These are phyloP conservation scores for Eupithecia dodoneata DNA, from an alignment of 2,888 invertebrate genomes.

Conservation along the genomic window DNA sequence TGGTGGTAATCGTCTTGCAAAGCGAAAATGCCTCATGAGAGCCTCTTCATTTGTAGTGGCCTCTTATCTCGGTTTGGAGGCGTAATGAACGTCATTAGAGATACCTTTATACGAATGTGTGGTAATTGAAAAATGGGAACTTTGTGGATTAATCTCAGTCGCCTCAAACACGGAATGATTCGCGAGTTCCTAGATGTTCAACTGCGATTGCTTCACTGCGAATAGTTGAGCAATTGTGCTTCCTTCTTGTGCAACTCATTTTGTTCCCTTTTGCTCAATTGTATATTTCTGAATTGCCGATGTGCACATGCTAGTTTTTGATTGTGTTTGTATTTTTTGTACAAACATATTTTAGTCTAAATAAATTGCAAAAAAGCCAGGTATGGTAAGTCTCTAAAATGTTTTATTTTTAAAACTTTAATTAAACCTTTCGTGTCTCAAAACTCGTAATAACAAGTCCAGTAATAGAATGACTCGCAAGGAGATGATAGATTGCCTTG, in stretches of 20 bases:
- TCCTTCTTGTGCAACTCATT: too few relatives aligned
- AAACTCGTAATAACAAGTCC: constrained; percentile 11
- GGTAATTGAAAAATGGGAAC: background rate
- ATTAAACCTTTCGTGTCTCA: background rate
- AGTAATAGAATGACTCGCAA: constrained; percentile 23
- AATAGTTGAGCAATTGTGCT: background rate
- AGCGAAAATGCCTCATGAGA: background rate
- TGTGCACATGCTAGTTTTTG: background rate
- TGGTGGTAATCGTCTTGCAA: constrained; percentile 1
- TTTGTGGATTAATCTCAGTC: background rate
- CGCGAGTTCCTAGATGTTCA: background rate
- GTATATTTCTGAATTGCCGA: background rate
- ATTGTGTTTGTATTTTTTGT: background rate
- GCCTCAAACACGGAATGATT: background rate
- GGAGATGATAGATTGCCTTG: constrained; percentile 23
- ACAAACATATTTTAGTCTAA: too few relatives aligned
- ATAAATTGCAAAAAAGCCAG: background rate
- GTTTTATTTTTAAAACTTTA: background rate
- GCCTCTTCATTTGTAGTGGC: background rate
- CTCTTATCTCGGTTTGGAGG: background rate
- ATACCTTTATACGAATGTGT: background rate
- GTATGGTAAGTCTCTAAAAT: background rate
- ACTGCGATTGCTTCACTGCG: background rate
- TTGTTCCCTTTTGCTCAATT: background rate
- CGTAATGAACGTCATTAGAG: background rate